Evolutionary conservation across 2,113 vertebrate genomes (phyloP).

Genomic region (Megaceryle torquata): DNA sequence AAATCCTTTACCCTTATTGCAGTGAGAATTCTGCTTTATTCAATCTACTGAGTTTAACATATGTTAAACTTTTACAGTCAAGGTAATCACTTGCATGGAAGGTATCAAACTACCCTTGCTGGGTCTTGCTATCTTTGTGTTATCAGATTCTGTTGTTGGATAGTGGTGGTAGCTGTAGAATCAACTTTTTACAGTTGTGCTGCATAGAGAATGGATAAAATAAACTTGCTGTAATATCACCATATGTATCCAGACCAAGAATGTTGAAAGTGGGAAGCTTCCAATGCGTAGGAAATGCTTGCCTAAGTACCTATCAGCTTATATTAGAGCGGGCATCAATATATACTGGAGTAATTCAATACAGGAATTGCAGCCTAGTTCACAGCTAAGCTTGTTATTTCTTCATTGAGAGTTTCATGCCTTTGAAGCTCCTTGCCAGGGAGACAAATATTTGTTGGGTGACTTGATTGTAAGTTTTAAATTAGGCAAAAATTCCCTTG

Average conservation of each 20-base stretch:
- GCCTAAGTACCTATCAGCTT: background rate
- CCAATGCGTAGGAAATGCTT: rapidly evolving
- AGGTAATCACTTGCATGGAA: background rate
- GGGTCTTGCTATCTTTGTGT: background rate
- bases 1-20: background rate
- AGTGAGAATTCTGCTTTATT: background rate
- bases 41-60: background rate
- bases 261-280: background rate
- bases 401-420: background rate
- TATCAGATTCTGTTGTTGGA: background rate
- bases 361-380: background rate
- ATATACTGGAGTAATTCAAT: background rate
- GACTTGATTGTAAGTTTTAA: background rate
- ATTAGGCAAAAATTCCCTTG: background rate
- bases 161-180: background rate
- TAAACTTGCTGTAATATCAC: background rate
- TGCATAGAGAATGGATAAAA: background rate
- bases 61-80: background rate
- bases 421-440: background rate
- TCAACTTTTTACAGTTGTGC: background rate
- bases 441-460: background rate
- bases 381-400: background rate
- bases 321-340: background rate
- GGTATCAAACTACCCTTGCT: background rate
- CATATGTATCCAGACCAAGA: rapidly evolving